Evolutionary conservation across 2,888 invertebrate genomes (phyloP).

Genomic region (Chromoteleia sp.): DNA sequence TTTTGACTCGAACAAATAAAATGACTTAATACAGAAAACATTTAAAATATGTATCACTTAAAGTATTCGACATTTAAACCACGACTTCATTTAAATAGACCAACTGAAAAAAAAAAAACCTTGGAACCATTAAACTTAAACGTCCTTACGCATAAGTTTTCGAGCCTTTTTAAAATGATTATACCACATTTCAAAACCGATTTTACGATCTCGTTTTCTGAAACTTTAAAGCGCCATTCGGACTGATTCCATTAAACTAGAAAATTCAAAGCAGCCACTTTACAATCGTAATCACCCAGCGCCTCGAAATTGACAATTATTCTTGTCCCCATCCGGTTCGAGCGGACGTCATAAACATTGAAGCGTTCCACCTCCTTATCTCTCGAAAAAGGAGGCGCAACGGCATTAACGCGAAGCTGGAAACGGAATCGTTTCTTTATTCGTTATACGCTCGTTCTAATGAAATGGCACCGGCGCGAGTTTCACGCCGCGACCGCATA

Average conservation of each 20-base stretch:
- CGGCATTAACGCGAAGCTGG: conserved; percentile 26
- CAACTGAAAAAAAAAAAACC: too few species aligned
- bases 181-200: not conserved
- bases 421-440: conserved; percentile 24
- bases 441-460: conserved; percentile 40
- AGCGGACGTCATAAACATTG: conserved; percentile 52
- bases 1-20: too few species aligned
- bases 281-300: conserved; percentile 25
- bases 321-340: conserved; percentile 29
- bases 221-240: conserved; percentile 19
- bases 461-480: conserved; percentile 44
- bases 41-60: too few species aligned
- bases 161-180: too few species aligned
- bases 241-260: conserved; percentile 29
- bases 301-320: conserved; percentile 46
- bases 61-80: too few species aligned
- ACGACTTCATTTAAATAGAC: too few species aligned
- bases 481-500: conserved; percentile 44
- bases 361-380: conserved; percentile 26
- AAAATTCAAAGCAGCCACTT: conserved; percentile 28
- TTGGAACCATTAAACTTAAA: too few species aligned
- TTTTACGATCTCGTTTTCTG: conserved; percentile 10
- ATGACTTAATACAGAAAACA: too few species aligned
- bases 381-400: conserved; percentile 26
- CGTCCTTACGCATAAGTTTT: too few species aligned